Base-by-base conservation (phyloP, 2,888 invertebrate genomes). In the Anagyrus pseudococci region DNA sequence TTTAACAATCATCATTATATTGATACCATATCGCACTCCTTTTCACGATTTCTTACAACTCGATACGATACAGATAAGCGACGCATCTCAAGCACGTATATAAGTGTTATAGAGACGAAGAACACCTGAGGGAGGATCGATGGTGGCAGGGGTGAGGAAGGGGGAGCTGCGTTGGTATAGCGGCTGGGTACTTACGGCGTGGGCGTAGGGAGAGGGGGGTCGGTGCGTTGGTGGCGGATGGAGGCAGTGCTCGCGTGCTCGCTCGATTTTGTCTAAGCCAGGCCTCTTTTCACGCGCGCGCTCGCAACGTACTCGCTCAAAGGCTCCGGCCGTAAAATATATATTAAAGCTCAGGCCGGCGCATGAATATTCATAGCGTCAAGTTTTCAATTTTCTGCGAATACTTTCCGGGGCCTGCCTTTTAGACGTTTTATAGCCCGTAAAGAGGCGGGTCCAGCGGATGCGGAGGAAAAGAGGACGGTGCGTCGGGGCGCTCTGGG, bases 301-400 rank as follows among this genome's bases (percentile, higher is more conserved):
- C 4, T 19, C 29, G n/a, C n/a, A n/a, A n/a, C n/a, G n/a, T n/a
- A n/a, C 25, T 67, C 68, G 61, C 66, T 69, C 67, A 69, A 72
- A 70, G 68, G 69, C n/a, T 68, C 69, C 68, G 70, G 67, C 72
- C 76, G 68, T 77, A 77, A 79, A 79, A 77, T 73, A 75, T 74
- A 75, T 76, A 78, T 77, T 76, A 77, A 78, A 75, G 64, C 67
- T 60, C 25, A 43, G 26, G 41, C 23, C 17, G 33, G 37, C 55
- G 56, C 65, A 77, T 78, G 78, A 79, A 79, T 79, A 78, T 79
- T 75, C 75, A 77, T 77, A 71, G 63, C 72, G 73, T 75, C 73
- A 74, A 79, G 75, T 77, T 78, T 77, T 78, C 78, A 77, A 77
- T 79, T 78, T 79, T 72, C 74, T 68, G 72, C 72, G 73, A 78